Base-by-base conservation (phyloP, 2,797 vertebrate genomes). In the Lates japonicus region DNA sequence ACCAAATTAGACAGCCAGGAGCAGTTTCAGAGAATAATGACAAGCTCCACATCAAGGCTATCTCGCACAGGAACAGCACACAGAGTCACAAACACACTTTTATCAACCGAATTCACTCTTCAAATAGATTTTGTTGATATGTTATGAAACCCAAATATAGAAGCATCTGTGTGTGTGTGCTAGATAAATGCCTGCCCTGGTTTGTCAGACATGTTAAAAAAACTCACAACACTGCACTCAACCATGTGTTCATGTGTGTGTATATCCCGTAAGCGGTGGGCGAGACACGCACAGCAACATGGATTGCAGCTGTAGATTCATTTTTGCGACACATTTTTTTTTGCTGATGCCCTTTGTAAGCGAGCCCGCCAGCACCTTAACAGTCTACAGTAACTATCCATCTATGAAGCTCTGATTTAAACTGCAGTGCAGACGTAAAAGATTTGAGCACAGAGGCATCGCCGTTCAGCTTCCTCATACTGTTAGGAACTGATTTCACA, bases 1-100 rank as follows among this genome's bases (percentile, higher is more conserved):
- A 86, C 66, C 73, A 89, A 88, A 91, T 91, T 44, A 91, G 84
- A 85, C 85, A 89, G 82, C 76, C 79, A 49, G 77, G 87, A 88
- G 83, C 76, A 1, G 70, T 80, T 76, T 70, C 5, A 60, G 42
- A 72, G 58, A 84, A 80, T 69, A 86, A 87, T 74, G 84, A 88
- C 57, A 81, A 33, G 78, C 85, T 87, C 65, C 31, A 52, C 73
- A 84, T 77, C 80, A 70, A 69, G 65, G 69, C 60, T 78, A 64
- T 51, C 65, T 80, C 55, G 65, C 22, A 55, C 17, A 37, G 52
- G 42, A 54, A 57, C 63, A 19, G 59, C 31, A 58, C 35, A 13
- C 54, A 67, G 20, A 82, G 7, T 74, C 52, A 82, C 66, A 78
- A 39, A 83, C 64, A 74, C 59, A 16, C 33, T 59, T 62, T 51